Evolutionary conservation across 2,797 vertebrate genomes (phyloP).

Genomic region (Sebastes iracundus): DNA sequence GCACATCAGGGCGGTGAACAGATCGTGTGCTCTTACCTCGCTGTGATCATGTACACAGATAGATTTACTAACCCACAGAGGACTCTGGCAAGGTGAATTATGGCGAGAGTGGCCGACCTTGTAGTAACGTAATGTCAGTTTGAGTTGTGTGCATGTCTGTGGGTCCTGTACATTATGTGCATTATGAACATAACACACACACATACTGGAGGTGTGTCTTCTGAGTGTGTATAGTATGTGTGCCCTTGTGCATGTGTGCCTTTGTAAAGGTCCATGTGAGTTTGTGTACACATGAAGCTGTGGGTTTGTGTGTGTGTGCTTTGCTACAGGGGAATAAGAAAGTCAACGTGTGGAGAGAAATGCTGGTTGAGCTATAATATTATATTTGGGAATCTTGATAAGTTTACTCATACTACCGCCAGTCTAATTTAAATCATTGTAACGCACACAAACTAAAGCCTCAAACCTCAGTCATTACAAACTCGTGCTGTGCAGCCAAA

Average conservation of each 20-base stretch:
- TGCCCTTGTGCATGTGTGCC: background rate
- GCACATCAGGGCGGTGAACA: background rate
- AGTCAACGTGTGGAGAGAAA: background rate
- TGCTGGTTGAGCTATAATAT: background rate
- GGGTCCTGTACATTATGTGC: constrained; percentile 3
- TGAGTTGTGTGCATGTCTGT: constrained; percentile 7
- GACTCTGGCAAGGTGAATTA: constrained; percentile 51
- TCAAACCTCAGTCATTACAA: background rate
- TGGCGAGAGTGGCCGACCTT: constrained; percentile 33
- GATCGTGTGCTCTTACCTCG: constrained; percentile 28
- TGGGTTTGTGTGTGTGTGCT: background rate
- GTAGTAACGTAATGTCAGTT: constrained; percentile 20
- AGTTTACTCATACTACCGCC: background rate
- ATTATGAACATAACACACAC: background rate
- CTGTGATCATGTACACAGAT: constrained; percentile 31
- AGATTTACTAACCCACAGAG: constrained; percentile 60
- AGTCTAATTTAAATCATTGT: background rate
- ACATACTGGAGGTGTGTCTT: background rate
- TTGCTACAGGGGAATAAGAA: background rate
- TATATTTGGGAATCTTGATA: background rate
- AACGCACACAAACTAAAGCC: background rate
- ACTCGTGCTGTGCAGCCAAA: background rate
- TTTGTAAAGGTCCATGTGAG: background rate
- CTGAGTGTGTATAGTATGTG: background rate
- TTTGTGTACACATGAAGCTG: background rate